A percentile compares a stretch with the other conserved stretches of the same genome.
phyloP scores from a whole-genome alignment of 2,113 vertebrate species.

The Anhinga anhinga region DNA sequence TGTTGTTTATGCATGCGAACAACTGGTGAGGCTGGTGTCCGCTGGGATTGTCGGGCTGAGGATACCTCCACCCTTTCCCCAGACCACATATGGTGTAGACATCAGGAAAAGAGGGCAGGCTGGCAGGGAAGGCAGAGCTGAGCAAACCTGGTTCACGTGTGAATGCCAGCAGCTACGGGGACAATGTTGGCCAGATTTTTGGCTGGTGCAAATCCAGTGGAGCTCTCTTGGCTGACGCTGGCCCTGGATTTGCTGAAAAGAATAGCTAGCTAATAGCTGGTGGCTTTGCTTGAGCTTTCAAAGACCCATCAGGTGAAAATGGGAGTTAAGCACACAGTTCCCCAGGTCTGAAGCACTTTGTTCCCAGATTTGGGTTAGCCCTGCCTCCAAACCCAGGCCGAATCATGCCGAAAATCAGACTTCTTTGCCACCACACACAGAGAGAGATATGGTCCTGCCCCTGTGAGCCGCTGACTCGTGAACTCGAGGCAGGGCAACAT shows the following conservation, averaged over 20 bases:
- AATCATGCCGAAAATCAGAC: fast-evolving
- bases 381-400: background rate
- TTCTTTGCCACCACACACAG: background rate
- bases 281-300: background rate
- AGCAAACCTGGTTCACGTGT: background rate
- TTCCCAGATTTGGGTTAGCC: background rate
- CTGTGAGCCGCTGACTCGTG: background rate
- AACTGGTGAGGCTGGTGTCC: background rate
- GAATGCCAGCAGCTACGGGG: background rate
- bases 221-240: background rate
- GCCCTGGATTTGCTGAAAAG: background rate
- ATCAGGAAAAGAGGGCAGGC: background rate
- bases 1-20: background rate
- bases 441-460: background rate
- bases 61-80: background rate
- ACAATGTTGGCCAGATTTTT: background rate
- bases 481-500: background rate
- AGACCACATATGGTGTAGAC: fast-evolving
- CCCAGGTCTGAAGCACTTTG: background rate
- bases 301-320: background rate
- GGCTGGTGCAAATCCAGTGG: background rate
- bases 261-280: background rate
- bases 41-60: fast-evolving
- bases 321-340: background rate
- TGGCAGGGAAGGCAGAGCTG: background rate